Base-by-base conservation (phyloP, 2,888 invertebrate species). In the Scaptomyza caliginosa region DNA sequence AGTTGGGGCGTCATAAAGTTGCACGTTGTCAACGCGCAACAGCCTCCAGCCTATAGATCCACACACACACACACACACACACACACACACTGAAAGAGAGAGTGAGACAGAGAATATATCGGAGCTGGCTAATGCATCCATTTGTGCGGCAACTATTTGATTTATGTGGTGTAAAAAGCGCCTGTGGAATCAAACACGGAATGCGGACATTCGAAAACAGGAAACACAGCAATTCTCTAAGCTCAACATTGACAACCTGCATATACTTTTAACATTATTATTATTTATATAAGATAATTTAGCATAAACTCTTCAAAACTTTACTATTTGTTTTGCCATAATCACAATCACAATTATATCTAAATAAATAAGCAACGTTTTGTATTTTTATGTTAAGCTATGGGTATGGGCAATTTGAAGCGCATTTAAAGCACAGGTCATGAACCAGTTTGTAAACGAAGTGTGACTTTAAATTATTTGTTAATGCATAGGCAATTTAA, bases 1-100 rank as follows among this genome's bases (percentile, higher is more conserved):
- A 76, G 67, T 84, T 67, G 80, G 80, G 84, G 80, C 80, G 81
- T 80, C 80, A 80, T 80, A 80, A 80, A 81, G 80, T 84, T 80
- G 83, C 79, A 71, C 80, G 80, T 79, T 79, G 83, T 80, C 80
- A 77, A 77, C 74, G 66, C 43, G 54, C 54, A 32, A 34, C 51
- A 56, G 54, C 65, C 54, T 48, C 32, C 49, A 43, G 43, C 11
- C 43, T 26, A 43, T 43, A 26, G 7, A 16, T 11, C 8, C 43
- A 34, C 32, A 32, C 26, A 13, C 1, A 24, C 24, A 24, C 24
- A 24, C 24, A 0, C 30, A 24, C 30, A 16, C 34, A 45, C 32
- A 52, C 62, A 56, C 39, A 55, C 46, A 19, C 28, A 36, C 17
- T 23, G 36, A 19, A 13, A 24, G 13, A 42, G 21, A 13, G n/a